phyloP scores from a whole-genome alignment of 1,140 invertebrate genomes.

The Bradysia coprophila region DNA sequence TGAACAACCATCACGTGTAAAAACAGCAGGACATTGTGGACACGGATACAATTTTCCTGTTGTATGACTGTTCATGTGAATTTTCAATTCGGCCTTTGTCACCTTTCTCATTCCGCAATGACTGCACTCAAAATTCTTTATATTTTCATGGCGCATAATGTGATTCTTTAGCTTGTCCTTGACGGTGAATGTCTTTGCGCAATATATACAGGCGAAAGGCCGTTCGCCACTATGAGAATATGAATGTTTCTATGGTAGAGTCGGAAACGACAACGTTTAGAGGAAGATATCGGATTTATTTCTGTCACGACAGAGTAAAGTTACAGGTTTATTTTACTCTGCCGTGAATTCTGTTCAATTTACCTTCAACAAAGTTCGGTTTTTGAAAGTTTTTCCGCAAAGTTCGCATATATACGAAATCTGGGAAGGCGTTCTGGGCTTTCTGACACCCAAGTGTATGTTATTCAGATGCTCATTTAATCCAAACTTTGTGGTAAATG shows the following conservation, averaged over 20 bases:
- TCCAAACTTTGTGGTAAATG: too few species aligned
- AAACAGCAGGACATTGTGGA: slow-evolving; percentile 4
- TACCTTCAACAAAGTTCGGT: too few species aligned
- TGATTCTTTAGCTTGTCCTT: background rate
- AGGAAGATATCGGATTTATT: too few species aligned
- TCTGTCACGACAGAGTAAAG: too few species aligned
- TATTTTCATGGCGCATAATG: slow-evolving; percentile 5
- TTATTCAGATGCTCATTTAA: too few species aligned
- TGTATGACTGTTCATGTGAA: slow-evolving; percentile 7
- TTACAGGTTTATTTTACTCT: too few species aligned
- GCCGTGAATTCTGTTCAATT: too few species aligned
- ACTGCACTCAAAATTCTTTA: slow-evolving; percentile 6
- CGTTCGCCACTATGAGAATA: background rate
- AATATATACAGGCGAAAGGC: background rate
- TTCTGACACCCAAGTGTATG: too few species aligned
- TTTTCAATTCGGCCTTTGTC: slow-evolving; percentile 3
- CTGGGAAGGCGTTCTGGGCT: too few species aligned
- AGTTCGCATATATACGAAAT: too few species aligned
- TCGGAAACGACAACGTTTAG: too few species aligned
- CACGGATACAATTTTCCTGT: slow-evolving; percentile 6
- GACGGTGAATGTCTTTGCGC: background rate
- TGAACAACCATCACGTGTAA: background rate
- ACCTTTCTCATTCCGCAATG: slow-evolving; percentile 6
- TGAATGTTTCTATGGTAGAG: background rate
- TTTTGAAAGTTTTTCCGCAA: too few species aligned